Conservation (phyloP, 2,113 vertebrate species). For the Suricata suricatta region DNA sequence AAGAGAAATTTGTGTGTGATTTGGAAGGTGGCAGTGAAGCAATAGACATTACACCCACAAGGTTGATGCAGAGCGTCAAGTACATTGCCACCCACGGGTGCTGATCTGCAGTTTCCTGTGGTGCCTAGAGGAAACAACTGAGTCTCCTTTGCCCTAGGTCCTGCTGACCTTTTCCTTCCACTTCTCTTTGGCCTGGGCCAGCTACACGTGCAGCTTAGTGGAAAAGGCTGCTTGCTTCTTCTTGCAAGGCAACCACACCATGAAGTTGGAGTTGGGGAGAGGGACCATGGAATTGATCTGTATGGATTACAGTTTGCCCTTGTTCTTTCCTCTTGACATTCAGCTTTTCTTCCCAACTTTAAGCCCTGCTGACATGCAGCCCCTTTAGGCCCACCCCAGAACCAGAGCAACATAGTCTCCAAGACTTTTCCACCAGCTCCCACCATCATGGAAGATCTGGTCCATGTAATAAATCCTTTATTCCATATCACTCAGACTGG, state of each 20-base stretch:
- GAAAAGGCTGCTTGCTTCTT: background rate
- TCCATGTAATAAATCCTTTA: background rate
- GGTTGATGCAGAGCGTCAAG: no score
- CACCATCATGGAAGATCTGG: background rate
- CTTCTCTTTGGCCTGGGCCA: background rate
- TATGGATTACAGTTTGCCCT: background rate
- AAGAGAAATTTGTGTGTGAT: background rate
- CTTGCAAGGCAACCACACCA: background rate
- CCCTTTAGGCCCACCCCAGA: background rate
- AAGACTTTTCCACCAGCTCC: background rate
- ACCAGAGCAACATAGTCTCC: background rate
- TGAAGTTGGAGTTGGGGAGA: background rate
- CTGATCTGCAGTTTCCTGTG: accelerated
- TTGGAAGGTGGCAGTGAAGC: background rate
- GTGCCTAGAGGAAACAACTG: background rate
- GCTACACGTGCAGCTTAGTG: background rate
- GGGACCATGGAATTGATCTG: background rate
- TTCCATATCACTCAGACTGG: no score
- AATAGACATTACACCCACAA: background rate
- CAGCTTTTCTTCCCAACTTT: background rate
- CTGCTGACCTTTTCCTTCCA: no score
- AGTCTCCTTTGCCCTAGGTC: background rate
- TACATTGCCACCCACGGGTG: accelerated
- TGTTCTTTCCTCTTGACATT: background rate
- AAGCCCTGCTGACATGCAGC: background rate